phyloP scores from a whole-genome alignment of 2,797 vertebrate species.

The Poeciliopsis paucimaculata region DNA sequence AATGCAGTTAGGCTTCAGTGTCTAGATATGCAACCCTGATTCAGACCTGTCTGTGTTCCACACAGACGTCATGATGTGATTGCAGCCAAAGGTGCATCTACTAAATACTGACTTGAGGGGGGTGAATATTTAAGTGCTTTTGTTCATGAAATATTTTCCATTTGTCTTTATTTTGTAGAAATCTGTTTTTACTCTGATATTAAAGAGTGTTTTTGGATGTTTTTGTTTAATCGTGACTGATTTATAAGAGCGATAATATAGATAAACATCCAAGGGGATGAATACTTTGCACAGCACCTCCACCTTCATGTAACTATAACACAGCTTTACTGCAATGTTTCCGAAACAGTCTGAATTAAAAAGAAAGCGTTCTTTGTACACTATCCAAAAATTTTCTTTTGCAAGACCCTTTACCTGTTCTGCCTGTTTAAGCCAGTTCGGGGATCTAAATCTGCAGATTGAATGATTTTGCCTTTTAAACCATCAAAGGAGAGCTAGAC shows the following conservation, averaged over 20 bases:
- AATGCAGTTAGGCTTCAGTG: not conserved
- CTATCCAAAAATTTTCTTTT: not conserved
- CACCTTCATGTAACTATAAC: not conserved
- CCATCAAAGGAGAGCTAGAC: constrained; percentile 3
- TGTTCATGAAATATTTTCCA: not conserved
- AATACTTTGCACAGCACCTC: not conserved
- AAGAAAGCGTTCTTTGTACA: not conserved
- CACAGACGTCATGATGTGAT: not conserved
- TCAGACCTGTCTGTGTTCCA: not conserved
- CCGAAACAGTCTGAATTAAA: not conserved
- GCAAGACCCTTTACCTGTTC: not conserved
- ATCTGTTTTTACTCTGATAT: not conserved
- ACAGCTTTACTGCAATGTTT: not conserved
- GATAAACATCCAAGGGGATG: not conserved
- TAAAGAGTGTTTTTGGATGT: not conserved
- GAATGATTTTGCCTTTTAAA: constrained; percentile 8
- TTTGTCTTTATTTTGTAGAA: not conserved
- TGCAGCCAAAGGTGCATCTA: not conserved
- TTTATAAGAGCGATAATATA: not conserved
- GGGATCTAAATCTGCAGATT: constrained; percentile 8
- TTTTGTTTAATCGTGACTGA: not conserved
- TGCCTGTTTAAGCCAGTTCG: not conserved
- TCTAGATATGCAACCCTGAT: not conserved
- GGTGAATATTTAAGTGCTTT: not conserved
- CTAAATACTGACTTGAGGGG: not conserved